Evolutionary conservation across 2,797 vertebrate species (phyloP).

Genomic region (Jordanella pulchra): DNA sequence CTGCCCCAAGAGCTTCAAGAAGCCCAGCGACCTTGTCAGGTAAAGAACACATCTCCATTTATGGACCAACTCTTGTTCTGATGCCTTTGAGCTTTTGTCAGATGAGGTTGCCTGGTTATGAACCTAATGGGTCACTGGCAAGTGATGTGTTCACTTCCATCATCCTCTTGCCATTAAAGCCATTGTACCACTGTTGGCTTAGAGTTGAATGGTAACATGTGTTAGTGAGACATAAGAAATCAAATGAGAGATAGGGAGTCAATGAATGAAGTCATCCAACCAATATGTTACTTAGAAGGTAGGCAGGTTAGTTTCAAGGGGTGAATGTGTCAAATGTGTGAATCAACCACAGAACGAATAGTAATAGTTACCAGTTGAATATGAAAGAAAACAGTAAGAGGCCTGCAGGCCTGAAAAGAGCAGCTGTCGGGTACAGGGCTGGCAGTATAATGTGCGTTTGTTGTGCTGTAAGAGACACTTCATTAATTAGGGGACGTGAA

Average conservation of each 20-base stretch:
- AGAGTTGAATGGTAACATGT: too few species aligned
- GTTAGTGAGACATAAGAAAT: too few species aligned
- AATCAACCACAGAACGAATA: not conserved
- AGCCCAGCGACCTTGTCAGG: conserved; percentile 97
- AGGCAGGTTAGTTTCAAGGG: not conserved
- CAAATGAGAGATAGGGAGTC: too few species aligned
- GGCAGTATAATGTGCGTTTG: not conserved
- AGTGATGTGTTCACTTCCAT: too few species aligned
- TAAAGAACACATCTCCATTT: conserved; percentile 58
- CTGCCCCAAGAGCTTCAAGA: conserved; percentile 99
- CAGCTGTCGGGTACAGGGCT: not conserved
- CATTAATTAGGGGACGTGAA: not conserved
- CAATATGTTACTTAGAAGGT: not conserved
- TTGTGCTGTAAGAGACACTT: not conserved
- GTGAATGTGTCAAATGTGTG: not conserved
- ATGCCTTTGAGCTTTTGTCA: not conserved
- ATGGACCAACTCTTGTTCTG: not conserved
- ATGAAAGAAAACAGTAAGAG: not conserved
- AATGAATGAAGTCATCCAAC: not conserved
- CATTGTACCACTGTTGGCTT: too few species aligned
- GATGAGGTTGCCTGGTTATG: not conserved
- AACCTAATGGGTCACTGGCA: not conserved
- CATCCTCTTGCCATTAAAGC: too few species aligned
- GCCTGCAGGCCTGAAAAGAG: too few species aligned
- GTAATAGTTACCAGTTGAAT: not conserved